A percentile compares a stretch with the other conserved stretches of the same genome.
These are phyloP conservation scores for Hypercompe scribonia DNA, from an alignment of 2,888 invertebrate species.

Conservation along the genomic window DNA sequence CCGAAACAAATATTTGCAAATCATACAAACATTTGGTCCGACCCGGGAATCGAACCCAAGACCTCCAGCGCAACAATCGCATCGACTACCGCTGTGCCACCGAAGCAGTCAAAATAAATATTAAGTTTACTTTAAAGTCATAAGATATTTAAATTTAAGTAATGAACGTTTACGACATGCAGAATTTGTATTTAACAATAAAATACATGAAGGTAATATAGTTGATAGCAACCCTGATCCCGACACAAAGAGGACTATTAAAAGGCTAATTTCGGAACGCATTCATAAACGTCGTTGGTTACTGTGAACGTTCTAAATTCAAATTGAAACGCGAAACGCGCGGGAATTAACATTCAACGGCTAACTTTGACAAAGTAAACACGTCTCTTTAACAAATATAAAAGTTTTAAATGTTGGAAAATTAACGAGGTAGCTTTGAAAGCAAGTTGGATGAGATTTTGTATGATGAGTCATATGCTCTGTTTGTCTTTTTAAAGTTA, in stretches of 20 bases:
- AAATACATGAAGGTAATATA: conserved; percentile 45
- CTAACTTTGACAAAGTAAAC: conserved; percentile 51
- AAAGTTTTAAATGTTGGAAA: conserved; percentile 52
- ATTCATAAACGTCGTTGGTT: conserved; percentile 57
- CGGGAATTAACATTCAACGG: conserved; percentile 47
- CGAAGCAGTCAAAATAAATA: no score
- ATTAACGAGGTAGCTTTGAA: conserved; percentile 45
- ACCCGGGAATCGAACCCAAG: no score
- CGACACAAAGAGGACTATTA: conserved; percentile 55
- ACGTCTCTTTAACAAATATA: conserved; percentile 51
- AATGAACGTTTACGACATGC: no score
- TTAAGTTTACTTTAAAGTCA: conserved; percentile 26
- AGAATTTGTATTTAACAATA: no score
- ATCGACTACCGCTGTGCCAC: no score
- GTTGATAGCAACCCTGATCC: conserved; percentile 40
- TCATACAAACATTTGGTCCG: no score
- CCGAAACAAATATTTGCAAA: no score
- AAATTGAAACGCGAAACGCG: conserved; percentile 53
- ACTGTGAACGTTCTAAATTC: conserved; percentile 56
- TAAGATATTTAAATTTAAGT: no score
- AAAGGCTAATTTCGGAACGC: conserved; percentile 64
- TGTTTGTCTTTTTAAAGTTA: conserved; percentile 41
- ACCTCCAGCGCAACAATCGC: no score
- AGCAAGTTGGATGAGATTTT: conserved; percentile 34
- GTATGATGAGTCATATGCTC: conserved; percentile 26